A percentile compares a stretch with the other conserved stretches of the same genome.
These are phyloP conservation scores for Brachypalpus laphriformis DNA, from an alignment of 2,888 invertebrate genomes.

Conservation along the genomic window DNA sequence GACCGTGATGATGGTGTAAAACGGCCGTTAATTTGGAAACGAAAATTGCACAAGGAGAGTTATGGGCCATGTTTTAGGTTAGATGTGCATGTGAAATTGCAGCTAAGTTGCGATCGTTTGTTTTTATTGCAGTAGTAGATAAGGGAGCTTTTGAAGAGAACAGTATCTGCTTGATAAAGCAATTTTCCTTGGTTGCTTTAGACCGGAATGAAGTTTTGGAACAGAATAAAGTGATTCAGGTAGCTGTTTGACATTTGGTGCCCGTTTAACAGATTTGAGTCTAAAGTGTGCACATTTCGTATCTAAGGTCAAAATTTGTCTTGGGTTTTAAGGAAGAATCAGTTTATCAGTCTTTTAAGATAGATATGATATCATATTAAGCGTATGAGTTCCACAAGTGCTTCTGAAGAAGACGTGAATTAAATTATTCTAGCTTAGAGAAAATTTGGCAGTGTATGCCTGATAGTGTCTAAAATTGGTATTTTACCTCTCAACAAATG, in stretches of 20 bases:
- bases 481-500: too few relatives aligned
- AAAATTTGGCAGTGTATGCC: too few relatives aligned
- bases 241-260: background rate
- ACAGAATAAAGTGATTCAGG: too few relatives aligned
- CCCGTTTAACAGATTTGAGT: background rate
- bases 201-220: background rate
- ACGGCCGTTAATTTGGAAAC: conserved; percentile 69
- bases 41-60: conserved; percentile 70
- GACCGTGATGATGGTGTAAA: conserved; percentile 55
- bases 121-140: conserved; percentile 54
- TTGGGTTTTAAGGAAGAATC: too few relatives aligned
- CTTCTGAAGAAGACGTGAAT: too few relatives aligned
- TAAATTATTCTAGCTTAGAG: too few relatives aligned
- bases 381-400: too few relatives aligned
- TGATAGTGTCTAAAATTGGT: too few relatives aligned
- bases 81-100: conserved; percentile 41
- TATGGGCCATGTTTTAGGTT: conserved; percentile 72
- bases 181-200: background rate
- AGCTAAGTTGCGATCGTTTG: conserved; percentile 63
- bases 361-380: too few relatives aligned
- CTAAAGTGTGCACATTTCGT: background rate
- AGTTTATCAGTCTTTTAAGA: too few relatives aligned
- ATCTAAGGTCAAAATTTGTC: background rate
- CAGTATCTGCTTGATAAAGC: background rate
- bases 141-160: background rate